Conservation (phyloP, 2,113 vertebrate genomes). For the Megaceryle maxima region DNA sequence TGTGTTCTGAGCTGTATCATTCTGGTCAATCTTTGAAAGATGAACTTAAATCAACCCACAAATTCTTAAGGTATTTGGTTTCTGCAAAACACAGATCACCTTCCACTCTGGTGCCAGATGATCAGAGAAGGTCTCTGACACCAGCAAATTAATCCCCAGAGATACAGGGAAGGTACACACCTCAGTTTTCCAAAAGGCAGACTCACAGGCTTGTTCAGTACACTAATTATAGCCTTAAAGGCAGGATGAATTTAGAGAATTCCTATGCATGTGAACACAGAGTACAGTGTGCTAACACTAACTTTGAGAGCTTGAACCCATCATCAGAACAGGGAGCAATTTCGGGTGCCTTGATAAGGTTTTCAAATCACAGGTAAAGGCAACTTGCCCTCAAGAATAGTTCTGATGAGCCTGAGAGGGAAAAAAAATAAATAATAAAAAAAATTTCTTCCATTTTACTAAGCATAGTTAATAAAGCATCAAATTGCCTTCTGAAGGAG, state of each 20-base stretch:
- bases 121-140: neutral
- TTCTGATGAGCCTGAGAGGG: neutral
- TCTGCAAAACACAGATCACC: neutral
- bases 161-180: neutral
- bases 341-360: neutral
- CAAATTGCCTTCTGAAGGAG: neutral
- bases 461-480: neutral
- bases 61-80: neutral
- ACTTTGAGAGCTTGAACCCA: neutral
- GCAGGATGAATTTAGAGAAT: neutral
- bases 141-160: neutral
- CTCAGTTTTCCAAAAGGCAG: neutral
- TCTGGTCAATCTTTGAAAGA: neutral
- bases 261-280: neutral
- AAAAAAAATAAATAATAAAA: neutral
- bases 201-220: neutral
- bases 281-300: neutral
- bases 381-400: neutral
- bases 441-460: neutral
- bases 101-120: neutral
- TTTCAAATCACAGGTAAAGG: neutral
- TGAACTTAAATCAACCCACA: neutral
- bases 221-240: constrained; percentile 5
- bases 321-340: neutral
- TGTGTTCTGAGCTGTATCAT: neutral